Conservation (phyloP, 2,888 invertebrate genomes). For the Tinea semifulvella region DNA sequence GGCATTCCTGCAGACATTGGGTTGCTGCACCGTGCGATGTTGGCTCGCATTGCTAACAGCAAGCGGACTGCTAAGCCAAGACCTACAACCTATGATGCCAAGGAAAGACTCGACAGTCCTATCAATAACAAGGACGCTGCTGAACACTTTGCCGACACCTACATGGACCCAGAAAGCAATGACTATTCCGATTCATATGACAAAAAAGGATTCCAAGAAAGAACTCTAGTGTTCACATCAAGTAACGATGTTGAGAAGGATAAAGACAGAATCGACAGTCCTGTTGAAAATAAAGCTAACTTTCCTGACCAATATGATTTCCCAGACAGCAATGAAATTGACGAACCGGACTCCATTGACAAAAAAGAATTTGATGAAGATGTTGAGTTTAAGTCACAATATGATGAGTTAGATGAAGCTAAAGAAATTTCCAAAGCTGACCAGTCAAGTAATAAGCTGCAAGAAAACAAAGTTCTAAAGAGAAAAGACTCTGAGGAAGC, state of each 20-base stretch:
- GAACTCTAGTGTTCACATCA: neutral
- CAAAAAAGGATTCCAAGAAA: neutral
- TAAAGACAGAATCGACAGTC: neutral
- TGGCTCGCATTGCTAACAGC: constrained; percentile 38
- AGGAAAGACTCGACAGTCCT: constrained; percentile 43
- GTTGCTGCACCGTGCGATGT: constrained; percentile 42
- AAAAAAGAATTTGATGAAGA: constrained; percentile 24
- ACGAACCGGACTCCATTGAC: constrained; percentile 37
- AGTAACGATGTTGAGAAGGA: neutral
- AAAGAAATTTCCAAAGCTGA: constrained; percentile 20
- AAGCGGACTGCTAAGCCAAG: constrained; percentile 24
- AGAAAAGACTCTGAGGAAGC: constrained; percentile 41
- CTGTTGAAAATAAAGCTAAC: neutral
- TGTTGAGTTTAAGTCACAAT: too few relatives aligned
- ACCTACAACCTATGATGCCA: constrained; percentile 25
- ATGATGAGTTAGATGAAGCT: too few relatives aligned
- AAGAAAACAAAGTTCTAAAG: constrained; percentile 40
- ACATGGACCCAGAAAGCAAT: neutral
- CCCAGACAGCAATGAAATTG: constrained; percentile 15
- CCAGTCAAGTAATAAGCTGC: constrained; percentile 27
- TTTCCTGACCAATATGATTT: neutral
- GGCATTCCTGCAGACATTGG: constrained; percentile 49
- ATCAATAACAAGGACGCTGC: constrained; percentile 30
- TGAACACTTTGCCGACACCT: neutral
- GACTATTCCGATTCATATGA: neutral